Evolutionary conservation across 2,888 invertebrate species (phyloP).

Genomic region (Hyposoter dolosus): DNA sequence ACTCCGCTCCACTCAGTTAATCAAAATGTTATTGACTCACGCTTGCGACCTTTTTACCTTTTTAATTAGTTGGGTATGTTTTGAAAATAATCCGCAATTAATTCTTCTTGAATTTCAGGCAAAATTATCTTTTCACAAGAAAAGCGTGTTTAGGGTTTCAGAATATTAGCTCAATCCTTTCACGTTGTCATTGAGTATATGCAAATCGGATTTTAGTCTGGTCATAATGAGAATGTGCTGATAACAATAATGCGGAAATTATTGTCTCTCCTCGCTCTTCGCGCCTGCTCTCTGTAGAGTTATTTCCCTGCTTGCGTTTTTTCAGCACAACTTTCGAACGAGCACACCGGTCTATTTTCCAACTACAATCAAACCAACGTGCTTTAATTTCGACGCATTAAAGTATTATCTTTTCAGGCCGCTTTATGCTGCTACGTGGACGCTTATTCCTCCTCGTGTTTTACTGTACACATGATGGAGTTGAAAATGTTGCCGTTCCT

Average conservation of each 20-base stretch:
- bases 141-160: neutral
- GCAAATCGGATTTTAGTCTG: neutral
- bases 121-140: neutral
- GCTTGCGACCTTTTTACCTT: neutral
- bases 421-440: constrained; percentile 15
- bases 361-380: constrained; percentile 27
- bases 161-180: neutral
- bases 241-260: constrained; percentile 12
- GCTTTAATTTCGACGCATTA: constrained; percentile 45
- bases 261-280: neutral
- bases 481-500: constrained; percentile 2
- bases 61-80: neutral
- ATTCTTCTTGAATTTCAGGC: neutral
- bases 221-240: neutral
- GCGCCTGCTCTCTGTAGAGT: neutral
- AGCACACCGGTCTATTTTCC: constrained; percentile 3
- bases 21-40: neutral
- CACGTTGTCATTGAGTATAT: neutral
- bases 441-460: constrained; percentile 11
- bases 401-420: constrained; percentile 28
- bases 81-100: neutral
- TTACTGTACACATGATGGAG: constrained; percentile 16
- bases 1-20: neutral
- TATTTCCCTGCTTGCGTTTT: neutral
- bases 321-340: constrained; percentile 1